Evolutionary conservation across 2,113 vertebrate genomes (phyloP).

Genomic region (Platysternon megacephalum): DNA sequence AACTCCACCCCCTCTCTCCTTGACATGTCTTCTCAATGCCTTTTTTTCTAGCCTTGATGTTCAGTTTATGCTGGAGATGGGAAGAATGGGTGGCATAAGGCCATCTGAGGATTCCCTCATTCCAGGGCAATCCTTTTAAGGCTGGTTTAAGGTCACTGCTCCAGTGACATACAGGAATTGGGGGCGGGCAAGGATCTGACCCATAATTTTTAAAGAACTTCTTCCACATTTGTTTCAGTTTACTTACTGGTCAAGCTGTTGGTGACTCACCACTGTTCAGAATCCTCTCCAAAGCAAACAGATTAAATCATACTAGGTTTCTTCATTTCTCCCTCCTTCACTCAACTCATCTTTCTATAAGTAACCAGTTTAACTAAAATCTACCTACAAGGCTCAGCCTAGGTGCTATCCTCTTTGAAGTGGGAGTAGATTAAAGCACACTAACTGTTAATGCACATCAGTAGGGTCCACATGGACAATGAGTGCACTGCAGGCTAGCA

Average conservation of each 20-base stretch:
- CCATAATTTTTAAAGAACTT: not conserved
- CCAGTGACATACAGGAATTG: not conserved
- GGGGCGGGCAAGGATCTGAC: too few relatives aligned
- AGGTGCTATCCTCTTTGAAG: not conserved
- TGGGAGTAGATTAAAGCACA: not conserved
- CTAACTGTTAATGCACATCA: not conserved
- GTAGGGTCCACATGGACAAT: not conserved
- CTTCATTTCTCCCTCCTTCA: not conserved
- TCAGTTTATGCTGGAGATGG: not conserved
- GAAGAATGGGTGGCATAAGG: not conserved
- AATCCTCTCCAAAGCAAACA: conserved; percentile 13
- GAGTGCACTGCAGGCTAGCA: not conserved
- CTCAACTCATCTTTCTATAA: not conserved
- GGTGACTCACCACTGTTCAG: not conserved
- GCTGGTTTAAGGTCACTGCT: not conserved
- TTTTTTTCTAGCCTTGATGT: accelerated
- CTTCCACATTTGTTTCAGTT: not conserved
- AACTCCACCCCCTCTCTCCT: not conserved
- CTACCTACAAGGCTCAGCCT: not conserved
- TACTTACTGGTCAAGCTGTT: not conserved
- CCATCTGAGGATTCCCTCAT: not conserved
- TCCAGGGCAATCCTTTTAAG: not conserved
- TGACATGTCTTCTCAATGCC: accelerated
- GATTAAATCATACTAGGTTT: not conserved
- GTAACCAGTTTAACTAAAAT: not conserved